phyloP scores from a whole-genome alignment of 1,140 invertebrate genomes.

The Tetramorium simillimum region DNA sequence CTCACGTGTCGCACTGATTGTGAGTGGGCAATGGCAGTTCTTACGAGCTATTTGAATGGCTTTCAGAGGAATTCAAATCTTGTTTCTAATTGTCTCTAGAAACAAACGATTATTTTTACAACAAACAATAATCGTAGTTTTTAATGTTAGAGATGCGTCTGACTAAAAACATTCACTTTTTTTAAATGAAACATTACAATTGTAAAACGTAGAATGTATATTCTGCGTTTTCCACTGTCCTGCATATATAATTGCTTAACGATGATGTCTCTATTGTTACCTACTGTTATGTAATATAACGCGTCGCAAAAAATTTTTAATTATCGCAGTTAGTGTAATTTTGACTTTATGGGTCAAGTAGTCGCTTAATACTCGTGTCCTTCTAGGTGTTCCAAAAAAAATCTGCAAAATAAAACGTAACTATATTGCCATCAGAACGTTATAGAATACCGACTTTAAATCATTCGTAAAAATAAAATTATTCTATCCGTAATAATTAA shows the following conservation, averaged over 20 bases:
- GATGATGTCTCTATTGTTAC: neutral
- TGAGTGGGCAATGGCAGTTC: conserved; percentile 29
- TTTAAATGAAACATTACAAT: neutral
- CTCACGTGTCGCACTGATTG: conserved; percentile 21
- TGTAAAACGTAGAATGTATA: too few relatives aligned
- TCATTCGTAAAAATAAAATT: neutral
- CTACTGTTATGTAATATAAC: neutral
- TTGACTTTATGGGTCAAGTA: neutral
- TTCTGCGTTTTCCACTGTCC: neutral
- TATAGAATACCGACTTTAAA: neutral
- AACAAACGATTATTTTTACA: neutral
- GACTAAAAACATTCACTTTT: neutral
- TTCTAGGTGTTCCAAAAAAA: neutral
- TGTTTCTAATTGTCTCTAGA: neutral
- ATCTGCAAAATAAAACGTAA: neutral
- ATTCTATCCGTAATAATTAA: neutral
- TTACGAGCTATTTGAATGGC: neutral
- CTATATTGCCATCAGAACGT: neutral
- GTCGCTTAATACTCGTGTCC: neutral
- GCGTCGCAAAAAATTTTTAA: neutral
- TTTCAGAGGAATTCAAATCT: neutral
- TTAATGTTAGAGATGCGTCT: neutral
- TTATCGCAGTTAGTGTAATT: neutral
- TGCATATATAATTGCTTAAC: neutral
- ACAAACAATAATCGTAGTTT: neutral